A percentile compares a stretch with the other conserved stretches of the same genome.
phyloP scores from a whole-genome alignment of 2,113 vertebrate genomes.

The Phrynosoma blainvillii region DNA sequence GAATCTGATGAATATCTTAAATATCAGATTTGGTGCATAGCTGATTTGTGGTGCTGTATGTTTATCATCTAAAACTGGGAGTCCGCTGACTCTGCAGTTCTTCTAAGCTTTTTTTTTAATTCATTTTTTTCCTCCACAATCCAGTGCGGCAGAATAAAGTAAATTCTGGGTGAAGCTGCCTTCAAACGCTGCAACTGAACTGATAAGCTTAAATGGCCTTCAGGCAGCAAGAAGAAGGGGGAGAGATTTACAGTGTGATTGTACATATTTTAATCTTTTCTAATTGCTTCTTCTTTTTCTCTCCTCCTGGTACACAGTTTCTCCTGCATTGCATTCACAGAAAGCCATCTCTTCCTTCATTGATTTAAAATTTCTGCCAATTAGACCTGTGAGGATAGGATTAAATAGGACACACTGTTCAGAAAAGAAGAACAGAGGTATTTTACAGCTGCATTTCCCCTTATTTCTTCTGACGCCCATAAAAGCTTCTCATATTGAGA shows the following conservation, averaged over 20 bases:
- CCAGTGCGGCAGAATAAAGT: background rate
- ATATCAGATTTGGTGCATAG: background rate
- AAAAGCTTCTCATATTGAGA: background rate
- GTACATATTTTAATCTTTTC: conserved; percentile 2
- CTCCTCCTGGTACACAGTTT: background rate
- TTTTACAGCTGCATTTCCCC: accelerated
- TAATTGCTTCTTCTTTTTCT: background rate
- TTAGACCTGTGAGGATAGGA: background rate
- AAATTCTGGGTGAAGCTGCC: conserved; percentile 11
- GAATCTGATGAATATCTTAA: background rate
- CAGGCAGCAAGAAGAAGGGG: accelerated
- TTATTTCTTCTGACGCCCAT: background rate
- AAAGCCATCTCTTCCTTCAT: background rate
- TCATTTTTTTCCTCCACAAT: background rate
- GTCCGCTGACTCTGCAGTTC: background rate
- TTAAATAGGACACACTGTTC: background rate
- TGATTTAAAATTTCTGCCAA: conserved; percentile 5
- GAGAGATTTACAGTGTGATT: background rate
- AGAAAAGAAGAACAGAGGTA: background rate
- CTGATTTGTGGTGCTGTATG: background rate
- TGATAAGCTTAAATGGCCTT: conserved; percentile 5
- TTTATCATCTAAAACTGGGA: background rate
- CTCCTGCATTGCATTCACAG: background rate
- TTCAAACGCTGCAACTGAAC: background rate
- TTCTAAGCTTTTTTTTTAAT: background rate